Percentiles rank a stretch among this genome's conserved stretches.
Evolutionary conservation across 2,113 vertebrate species (phyloP).

Genomic region (Grus americana): DNA sequence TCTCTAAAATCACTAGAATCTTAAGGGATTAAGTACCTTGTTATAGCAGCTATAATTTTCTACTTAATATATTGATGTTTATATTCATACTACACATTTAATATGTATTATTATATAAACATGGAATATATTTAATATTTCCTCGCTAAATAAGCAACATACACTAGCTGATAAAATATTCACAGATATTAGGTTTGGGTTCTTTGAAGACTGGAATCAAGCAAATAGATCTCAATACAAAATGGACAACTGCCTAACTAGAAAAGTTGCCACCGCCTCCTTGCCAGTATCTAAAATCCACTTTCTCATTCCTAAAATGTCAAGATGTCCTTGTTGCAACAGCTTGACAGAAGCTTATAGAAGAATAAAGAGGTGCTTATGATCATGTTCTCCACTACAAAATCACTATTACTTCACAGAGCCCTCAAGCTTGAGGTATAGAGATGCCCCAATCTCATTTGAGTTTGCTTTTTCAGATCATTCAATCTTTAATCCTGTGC

Average conservation of each 20-base stretch:
- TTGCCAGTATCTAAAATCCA: neutral
- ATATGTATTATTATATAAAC: neutral
- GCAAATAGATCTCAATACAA: neutral
- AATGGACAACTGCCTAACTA: neutral
- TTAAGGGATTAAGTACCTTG: neutral
- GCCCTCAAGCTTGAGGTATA: neutral
- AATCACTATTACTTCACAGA: neutral
- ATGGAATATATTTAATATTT: neutral
- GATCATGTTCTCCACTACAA: neutral
- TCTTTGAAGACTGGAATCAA: neutral
- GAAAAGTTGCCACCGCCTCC: neutral
- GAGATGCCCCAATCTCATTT: neutral
- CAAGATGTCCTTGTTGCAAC: neutral
- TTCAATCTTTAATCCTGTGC: neutral
- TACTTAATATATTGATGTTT: neutral
- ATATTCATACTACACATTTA: neutral
- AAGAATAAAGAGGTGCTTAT: neutral
- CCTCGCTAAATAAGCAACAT: neutral
- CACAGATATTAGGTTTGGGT: neutral
- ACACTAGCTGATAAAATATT: neutral
- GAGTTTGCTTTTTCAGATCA: neutral
- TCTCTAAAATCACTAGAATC: neutral
- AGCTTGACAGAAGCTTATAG: neutral
- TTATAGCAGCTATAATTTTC: neutral
- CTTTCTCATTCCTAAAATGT: neutral